Evolutionary conservation across 2,888 invertebrate species (phyloP).

Genomic region (Pseudoips prasinana): DNA sequence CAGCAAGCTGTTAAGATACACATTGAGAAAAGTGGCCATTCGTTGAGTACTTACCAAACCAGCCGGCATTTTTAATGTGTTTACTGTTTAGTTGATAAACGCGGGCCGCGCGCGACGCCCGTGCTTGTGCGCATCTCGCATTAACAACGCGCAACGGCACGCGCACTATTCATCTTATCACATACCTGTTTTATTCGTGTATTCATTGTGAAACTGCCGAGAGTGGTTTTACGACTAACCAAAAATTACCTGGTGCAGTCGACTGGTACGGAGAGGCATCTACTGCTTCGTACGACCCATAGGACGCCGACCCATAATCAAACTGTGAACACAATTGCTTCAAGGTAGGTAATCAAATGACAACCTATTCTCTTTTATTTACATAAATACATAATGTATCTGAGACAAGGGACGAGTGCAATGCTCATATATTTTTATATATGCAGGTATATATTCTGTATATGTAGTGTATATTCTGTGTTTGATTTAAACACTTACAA

Average conservation of each 20-base stretch:
- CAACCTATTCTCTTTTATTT: conserved; percentile 39
- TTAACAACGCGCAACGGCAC: conserved; percentile 30
- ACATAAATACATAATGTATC: conserved; percentile 52
- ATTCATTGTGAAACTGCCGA: conserved; percentile 21
- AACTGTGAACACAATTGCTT: conserved; percentile 51
- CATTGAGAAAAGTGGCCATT: conserved; percentile 45
- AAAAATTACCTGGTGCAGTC: conserved; percentile 24
- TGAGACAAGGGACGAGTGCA: conserved; percentile 43
- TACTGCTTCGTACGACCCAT: conserved; percentile 1
- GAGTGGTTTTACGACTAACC: conserved; percentile 26
- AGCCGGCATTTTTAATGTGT: conserved; percentile 66
- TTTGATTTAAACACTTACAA: conserved; percentile 4
- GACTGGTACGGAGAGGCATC: conserved; percentile 4
- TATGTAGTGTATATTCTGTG: conserved; percentile 21
- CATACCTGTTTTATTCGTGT: conserved; percentile 33
- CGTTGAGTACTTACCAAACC: conserved; percentile 28
- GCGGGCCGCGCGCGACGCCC: conserved; percentile 59
- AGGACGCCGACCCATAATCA: conserved; percentile 34
- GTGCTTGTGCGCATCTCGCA: conserved; percentile 44
- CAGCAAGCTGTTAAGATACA: conserved; percentile 39
- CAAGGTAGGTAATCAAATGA: conserved; percentile 56
- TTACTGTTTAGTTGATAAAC: conserved; percentile 78
- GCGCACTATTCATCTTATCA: conserved; percentile 40
- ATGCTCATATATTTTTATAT: conserved; percentile 35
- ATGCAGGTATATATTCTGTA: conserved; percentile 13